These are phyloP conservation scores for Parambassis ranga DNA, from an alignment of 2,797 vertebrate genomes.

Conservation along the genomic window DNA sequence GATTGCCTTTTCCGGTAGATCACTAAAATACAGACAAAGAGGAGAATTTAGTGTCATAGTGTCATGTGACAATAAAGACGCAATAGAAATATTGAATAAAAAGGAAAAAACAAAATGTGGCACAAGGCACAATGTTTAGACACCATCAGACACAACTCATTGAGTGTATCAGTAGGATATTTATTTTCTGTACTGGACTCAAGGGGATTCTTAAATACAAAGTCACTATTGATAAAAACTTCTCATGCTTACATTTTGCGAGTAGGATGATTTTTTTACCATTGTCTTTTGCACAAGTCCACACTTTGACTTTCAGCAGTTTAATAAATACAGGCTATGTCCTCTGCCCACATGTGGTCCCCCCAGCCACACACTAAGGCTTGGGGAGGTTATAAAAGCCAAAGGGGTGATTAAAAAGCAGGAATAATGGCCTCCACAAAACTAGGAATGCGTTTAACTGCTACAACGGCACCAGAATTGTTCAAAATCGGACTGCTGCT, in stretches of 20 bases:
- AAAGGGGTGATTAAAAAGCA: slow-evolving; percentile 83
- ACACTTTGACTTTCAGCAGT: slow-evolving; percentile 9
- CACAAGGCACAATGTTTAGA: no score
- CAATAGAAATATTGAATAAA: no score
- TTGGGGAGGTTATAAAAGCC: slow-evolving; percentile 80
- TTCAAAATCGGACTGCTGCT: slow-evolving; percentile 63
- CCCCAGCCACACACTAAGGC: slow-evolving; percentile 76
- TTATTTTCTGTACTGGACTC: background rate
- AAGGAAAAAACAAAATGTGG: no score
- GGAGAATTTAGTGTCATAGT: slow-evolving; percentile 2
- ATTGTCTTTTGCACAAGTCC: background rate
- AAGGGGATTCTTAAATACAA: background rate
- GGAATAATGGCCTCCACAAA: slow-evolving; percentile 85
- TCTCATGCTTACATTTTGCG: background rate
- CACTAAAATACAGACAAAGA: background rate
- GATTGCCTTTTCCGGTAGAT: background rate
- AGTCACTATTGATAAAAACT: background rate
- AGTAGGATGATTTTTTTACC: background rate
- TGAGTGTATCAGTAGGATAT: no score
- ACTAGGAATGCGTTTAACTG: slow-evolving; percentile 82
- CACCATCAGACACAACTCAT: no score
- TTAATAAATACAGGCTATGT: slow-evolving; percentile 38
- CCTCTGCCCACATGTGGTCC: slow-evolving; percentile 78
- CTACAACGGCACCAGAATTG: slow-evolving; percentile 64
- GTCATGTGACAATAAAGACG: slow-evolving; percentile 2